Conservation (phyloP, 2,888 invertebrate genomes). For the Caenorhabditis panamensis region DNA sequence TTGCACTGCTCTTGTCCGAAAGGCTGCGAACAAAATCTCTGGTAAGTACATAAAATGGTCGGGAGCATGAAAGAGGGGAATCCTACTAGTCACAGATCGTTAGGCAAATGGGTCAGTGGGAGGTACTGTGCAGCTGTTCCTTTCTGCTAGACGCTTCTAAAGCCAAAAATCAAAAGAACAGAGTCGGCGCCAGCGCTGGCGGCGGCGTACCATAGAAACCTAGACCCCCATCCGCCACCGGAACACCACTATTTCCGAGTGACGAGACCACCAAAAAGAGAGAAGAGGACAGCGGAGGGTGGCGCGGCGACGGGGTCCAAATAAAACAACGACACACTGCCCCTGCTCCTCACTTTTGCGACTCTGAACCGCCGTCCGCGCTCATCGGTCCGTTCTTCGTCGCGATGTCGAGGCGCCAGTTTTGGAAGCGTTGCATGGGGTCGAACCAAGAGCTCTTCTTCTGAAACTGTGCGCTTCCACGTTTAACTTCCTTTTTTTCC, state of each 20-base stretch:
- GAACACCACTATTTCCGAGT: slow-evolving; percentile 49
- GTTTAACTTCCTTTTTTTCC: neutral
- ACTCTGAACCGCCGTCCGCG: slow-evolving; percentile 45
- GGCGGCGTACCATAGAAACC: slow-evolving; percentile 16
- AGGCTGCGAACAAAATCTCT: neutral
- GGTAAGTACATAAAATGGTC: neutral
- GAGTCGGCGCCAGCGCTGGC: neutral
- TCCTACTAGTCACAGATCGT: no score
- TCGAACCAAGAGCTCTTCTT: slow-evolving; percentile 42
- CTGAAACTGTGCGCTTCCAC: slow-evolving; percentile 27
- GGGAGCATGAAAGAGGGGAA: neutral
- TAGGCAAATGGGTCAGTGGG: no score
- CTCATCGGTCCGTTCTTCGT: slow-evolving; percentile 38
- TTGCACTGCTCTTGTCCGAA: neutral
- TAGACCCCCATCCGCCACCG: slow-evolving; percentile 29
- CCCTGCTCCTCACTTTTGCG: slow-evolving; percentile 44
- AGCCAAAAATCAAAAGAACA: neutral
- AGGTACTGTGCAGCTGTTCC: no score
- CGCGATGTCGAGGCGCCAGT: slow-evolving; percentile 38
- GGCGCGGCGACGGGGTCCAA: neutral
- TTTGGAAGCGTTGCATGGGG: slow-evolving; percentile 53
- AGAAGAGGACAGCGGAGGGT: neutral
- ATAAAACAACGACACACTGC: slow-evolving; percentile 15
- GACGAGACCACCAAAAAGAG: slow-evolving; percentile 23
- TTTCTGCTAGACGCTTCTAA: no score